These are phyloP conservation scores for Charadrius vociferus DNA, from an alignment of 2,113 vertebrate genomes.

Conservation along the genomic window DNA sequence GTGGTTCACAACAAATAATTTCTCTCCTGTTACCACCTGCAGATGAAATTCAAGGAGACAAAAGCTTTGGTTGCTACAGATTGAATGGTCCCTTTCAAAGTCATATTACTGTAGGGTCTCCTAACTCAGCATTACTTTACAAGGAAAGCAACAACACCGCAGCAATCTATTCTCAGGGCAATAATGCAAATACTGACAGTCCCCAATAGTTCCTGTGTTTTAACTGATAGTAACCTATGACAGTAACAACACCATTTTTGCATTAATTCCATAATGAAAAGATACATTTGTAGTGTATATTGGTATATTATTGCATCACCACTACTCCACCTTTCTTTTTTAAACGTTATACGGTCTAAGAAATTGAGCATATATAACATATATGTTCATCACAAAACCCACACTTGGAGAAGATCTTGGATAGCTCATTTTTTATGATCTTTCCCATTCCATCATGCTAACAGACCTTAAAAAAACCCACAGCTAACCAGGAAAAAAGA, in stretches of 20 bases:
- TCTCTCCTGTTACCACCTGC: neutral
- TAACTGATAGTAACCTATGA: neutral
- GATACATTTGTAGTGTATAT: neutral
- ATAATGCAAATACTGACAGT: neutral
- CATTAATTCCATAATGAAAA: neutral
- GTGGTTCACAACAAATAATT: neutral
- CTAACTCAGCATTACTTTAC: neutral
- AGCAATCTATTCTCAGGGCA: neutral
- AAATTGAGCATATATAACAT: neutral
- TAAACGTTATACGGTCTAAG: neutral
- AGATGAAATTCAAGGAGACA: neutral
- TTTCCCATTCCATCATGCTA: neutral
- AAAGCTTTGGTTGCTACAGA: neutral
- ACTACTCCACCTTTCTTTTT: neutral
- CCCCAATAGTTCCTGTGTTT: accelerated
- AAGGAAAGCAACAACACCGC: neutral
- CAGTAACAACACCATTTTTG: neutral
- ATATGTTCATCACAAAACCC: neutral
- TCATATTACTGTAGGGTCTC: neutral
- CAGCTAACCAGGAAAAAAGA: neutral
- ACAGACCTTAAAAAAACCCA: neutral
- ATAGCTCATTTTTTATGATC: neutral
- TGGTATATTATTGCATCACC: neutral
- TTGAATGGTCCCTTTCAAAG: neutral
- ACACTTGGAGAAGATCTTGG: neutral